Conservation (phyloP, 2,888 invertebrate genomes). For the Cantharis nigra region DNA sequence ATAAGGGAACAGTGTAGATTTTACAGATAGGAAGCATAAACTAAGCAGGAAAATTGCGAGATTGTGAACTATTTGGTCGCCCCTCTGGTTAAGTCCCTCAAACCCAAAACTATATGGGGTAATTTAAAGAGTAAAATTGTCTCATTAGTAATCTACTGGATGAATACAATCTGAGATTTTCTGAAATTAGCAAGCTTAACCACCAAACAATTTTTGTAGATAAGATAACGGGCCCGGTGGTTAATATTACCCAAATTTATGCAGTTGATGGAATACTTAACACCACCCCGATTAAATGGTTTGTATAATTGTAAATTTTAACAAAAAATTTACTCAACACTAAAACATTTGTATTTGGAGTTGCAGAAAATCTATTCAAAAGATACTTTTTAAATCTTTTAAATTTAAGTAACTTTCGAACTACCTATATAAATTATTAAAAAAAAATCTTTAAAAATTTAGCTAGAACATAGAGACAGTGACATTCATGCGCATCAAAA, state of each 20-base stretch:
- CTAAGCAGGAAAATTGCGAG: not conserved
- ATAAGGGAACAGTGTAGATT: not conserved
- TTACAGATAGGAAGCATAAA: not conserved
- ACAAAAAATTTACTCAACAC: no score
- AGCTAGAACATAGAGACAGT: no score
- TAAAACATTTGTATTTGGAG: no score
- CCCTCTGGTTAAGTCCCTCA: not conserved
- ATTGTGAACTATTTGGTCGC: not conserved
- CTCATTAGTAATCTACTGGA: not conserved
- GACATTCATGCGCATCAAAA: no score
- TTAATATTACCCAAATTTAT: not conserved
- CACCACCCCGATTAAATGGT: no score
- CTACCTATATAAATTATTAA: no score
- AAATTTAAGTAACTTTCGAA: no score
- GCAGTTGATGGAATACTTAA: not conserved
- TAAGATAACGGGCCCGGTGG: not conserved
- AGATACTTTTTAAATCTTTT: no score
- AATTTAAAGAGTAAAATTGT: not conserved
- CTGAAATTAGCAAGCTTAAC: not conserved
- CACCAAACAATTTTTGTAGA: not conserved
- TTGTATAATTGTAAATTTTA: no score
- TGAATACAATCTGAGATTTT: not conserved
- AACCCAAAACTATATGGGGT: not conserved
- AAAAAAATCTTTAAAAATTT: no score
- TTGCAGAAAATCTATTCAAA: no score